These are phyloP conservation scores for Neodiprion lecontei DNA, from an alignment of 1,140 invertebrate genomes.

Conservation along the genomic window DNA sequence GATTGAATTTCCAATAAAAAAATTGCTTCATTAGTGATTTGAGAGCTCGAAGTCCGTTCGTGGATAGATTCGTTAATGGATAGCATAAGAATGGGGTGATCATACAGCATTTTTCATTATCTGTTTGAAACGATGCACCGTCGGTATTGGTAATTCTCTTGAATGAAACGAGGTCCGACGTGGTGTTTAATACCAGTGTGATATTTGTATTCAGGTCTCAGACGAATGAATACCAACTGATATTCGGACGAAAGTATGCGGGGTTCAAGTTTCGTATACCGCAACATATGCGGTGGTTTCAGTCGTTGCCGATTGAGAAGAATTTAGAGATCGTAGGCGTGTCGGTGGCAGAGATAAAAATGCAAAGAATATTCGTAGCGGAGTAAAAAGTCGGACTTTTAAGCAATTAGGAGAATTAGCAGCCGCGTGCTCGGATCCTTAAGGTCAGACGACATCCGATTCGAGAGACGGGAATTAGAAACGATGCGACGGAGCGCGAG, in stretches of 20 bases:
- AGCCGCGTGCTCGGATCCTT: conserved; percentile 1
- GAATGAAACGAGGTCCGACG: background rate
- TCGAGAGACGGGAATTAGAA: background rate
- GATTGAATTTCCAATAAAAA: background rate
- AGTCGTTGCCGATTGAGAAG: background rate
- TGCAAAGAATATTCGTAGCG: background rate
- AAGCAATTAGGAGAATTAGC: conserved; percentile 5
- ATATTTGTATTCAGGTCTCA: background rate
- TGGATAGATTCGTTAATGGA: background rate
- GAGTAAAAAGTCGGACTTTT: background rate
- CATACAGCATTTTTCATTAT: no score
- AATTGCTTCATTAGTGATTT: background rate
- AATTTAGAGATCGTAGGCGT: conserved; percentile 3
- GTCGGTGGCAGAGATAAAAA: background rate
- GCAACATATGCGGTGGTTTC: background rate
- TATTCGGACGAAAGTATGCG: no score
- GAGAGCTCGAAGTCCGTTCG: background rate
- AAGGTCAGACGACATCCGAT: conserved; percentile 5
- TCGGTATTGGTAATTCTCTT: background rate
- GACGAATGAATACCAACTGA: no score
- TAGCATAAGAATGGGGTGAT: background rate
- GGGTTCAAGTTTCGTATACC: background rate
- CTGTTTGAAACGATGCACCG: background rate
- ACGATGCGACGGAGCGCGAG: background rate
- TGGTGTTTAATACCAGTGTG: background rate